phyloP scores from a whole-genome alignment of 1,140 invertebrate genomes.

The Trichonephila inaurata region DNA sequence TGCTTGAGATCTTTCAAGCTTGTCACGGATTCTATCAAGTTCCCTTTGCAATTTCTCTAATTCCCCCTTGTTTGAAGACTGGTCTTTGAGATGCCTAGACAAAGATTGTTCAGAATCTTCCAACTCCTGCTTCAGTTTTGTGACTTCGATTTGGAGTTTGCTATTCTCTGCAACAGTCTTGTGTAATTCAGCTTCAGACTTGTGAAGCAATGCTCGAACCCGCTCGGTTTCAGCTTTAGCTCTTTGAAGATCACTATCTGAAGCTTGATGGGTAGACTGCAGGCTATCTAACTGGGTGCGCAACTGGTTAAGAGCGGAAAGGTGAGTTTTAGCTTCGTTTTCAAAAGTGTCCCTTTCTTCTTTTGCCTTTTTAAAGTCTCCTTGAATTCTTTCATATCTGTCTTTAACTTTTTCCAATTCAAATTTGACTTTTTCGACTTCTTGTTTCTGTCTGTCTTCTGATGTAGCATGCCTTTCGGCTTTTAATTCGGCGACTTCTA shows the following conservation, averaged over 20 bases:
- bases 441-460: constrained; percentile 90
- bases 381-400: constrained; percentile 89
- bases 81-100: constrained; percentile 75
- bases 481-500: constrained; percentile 89
- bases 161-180: constrained; percentile 78
- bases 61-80: constrained; percentile 75
- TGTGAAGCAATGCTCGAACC: constrained; percentile 77
- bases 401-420: constrained; percentile 93
- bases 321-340: constrained; percentile 78
- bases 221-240: constrained; percentile 74
- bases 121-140: constrained; percentile 90
- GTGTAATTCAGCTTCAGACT: constrained; percentile 79
- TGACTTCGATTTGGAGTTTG: constrained; percentile 85
- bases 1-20: constrained; percentile 86
- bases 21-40: constrained; percentile 88
- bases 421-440: constrained; percentile 90
- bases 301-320: constrained; percentile 59
- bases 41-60: constrained; percentile 90
- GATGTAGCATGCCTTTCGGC: constrained; percentile 87
- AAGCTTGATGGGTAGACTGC: constrained; percentile 60
- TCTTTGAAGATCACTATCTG: constrained; percentile 65
- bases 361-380: constrained; percentile 87
- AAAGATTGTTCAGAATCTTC: constrained; percentile 80
- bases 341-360: constrained; percentile 83
- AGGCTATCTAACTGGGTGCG: constrained; percentile 60